phyloP scores from a whole-genome alignment of 2,888 invertebrate genomes.

The Heliothis peltigera region DNA sequence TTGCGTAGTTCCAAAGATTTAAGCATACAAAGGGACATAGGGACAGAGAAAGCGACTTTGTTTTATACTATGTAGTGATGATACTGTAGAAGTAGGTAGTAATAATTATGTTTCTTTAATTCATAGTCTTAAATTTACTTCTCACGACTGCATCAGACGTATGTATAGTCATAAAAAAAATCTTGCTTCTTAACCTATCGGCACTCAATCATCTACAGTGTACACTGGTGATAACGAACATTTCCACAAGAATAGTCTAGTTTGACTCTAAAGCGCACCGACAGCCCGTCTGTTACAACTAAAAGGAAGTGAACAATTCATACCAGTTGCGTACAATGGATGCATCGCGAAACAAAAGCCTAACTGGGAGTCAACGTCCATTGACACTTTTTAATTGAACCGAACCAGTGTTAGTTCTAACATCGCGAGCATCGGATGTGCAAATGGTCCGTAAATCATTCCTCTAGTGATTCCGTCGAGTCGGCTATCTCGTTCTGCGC shows the following conservation, averaged over 20 bases:
- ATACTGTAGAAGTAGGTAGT: too few species aligned
- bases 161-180: too few species aligned
- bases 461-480: slow-evolving; percentile 69
- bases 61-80: too few species aligned
- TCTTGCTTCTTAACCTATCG: too few species aligned
- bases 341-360: slow-evolving; percentile 66
- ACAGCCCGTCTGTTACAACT: slow-evolving; percentile 33
- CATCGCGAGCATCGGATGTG: slow-evolving; percentile 71
- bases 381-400: slow-evolving; percentile 75
- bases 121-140: not conserved
- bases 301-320: slow-evolving; percentile 68
- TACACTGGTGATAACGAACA: slow-evolving; percentile 38
- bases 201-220: slow-evolving; percentile 28
- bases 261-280: slow-evolving; percentile 43
- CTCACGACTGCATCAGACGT: not conserved
- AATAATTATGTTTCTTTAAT: not conserved
- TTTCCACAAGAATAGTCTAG: slow-evolving; percentile 35
- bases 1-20: too few species aligned
- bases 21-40: too few species aligned
- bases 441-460: slow-evolving; percentile 79
- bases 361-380: slow-evolving; percentile 68
- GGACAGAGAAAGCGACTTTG: too few species aligned
- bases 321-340: slow-evolving; percentile 63
- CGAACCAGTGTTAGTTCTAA: slow-evolving; percentile 64
- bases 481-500: slow-evolving; percentile 70